These are phyloP conservation scores for Oligia latruncula DNA, from an alignment of 2,888 invertebrate species.

Conservation along the genomic window DNA sequence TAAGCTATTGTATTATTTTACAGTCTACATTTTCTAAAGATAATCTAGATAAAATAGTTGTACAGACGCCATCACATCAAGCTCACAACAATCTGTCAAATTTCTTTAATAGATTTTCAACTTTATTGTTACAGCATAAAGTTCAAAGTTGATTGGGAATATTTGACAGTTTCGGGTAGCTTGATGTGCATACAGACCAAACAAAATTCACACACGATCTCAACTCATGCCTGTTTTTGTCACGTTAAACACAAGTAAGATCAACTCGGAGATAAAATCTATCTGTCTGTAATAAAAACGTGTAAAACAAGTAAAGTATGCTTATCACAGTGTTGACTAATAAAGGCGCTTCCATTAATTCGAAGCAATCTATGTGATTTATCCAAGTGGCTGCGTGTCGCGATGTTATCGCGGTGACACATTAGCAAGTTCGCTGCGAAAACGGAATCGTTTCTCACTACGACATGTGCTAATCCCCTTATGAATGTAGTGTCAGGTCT, in stretches of 20 bases:
- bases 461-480: constrained; percentile 48
- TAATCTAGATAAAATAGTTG: constrained; percentile 6
- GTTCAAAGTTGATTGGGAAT: too few relatives aligned
- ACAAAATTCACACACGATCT: neutral
- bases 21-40: neutral
- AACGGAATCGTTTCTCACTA: constrained; percentile 63
- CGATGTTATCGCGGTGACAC: constrained; percentile 65
- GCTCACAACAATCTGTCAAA: too few relatives aligned
- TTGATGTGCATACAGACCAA: neutral
- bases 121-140: too few relatives aligned
- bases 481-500: constrained; percentile 47
- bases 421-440: constrained; percentile 63
- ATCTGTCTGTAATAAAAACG: constrained; percentile 52
- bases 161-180: too few relatives aligned
- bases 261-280: constrained; percentile 41
- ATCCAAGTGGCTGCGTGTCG: constrained; percentile 41
- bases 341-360: constrained; percentile 58
- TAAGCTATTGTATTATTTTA: neutral
- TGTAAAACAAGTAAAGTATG: constrained; percentile 49
- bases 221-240: constrained; percentile 32
- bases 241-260: constrained; percentile 23
- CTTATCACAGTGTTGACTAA: constrained; percentile 52
- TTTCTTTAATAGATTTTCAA: too few relatives aligned
- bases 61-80: too few relatives aligned
- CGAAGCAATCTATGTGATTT: constrained; percentile 63